Conservation (phyloP, 2,797 vertebrate genomes). For the Nannoperca obscura region DNA sequence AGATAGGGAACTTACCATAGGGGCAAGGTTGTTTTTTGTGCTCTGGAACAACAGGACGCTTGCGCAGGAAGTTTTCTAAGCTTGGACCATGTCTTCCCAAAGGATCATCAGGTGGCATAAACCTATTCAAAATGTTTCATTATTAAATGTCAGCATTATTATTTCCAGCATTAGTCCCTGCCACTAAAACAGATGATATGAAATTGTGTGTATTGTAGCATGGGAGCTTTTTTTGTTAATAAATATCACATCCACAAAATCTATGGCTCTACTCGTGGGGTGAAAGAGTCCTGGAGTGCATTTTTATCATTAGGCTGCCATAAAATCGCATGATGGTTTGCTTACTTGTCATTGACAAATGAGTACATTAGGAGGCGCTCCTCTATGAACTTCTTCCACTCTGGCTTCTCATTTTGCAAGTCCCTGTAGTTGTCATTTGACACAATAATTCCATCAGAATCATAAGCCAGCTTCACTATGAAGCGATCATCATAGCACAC, state of each 20-base stretch:
- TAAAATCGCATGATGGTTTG: constrained; percentile 44
- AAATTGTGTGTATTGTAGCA: neutral
- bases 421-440: constrained; percentile 99
- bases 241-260: neutral
- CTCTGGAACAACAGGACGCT: constrained; percentile 96
- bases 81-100: constrained; percentile 97
- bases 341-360: constrained; percentile 99
- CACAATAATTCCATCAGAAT: constrained; percentile 99
- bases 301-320: constrained; percentile 56
- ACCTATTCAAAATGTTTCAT: constrained; percentile 80
- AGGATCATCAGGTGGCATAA: constrained; percentile 99
- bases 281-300: neutral
- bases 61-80: constrained; percentile 98
- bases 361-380: constrained; percentile 99
- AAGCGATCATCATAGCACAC: constrained; percentile 99
- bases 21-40: constrained; percentile 99
- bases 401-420: constrained; percentile 98
- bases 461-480: constrained; percentile 98
- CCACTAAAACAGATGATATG: too few species aligned
- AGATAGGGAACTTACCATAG: constrained; percentile 90
- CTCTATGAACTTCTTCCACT: constrained; percentile 99
- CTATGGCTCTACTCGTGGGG: neutral
- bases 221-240: neutral
- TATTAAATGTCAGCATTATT: constrained; percentile 19
- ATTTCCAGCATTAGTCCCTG: neutral